Evolutionary conservation across 2,888 invertebrate species (phyloP).

Genomic region (Neocrepidodera transversa): DNA sequence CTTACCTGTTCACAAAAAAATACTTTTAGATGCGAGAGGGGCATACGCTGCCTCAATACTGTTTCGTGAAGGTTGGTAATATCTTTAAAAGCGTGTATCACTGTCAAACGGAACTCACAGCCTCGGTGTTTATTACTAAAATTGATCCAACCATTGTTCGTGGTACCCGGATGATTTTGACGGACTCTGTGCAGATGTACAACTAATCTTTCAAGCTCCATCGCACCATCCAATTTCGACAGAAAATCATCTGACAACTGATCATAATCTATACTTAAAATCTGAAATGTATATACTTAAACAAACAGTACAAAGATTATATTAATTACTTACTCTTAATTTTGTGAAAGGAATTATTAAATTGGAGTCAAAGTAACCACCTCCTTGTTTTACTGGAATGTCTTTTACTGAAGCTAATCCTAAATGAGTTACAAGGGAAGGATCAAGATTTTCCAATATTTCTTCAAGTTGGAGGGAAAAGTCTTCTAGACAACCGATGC

Average conservation of each 20-base stretch:
- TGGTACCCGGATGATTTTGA: conserved; percentile 68
- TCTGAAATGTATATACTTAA: conserved; percentile 47
- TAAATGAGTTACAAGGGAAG: conserved; percentile 67
- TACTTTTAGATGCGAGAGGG: conserved; percentile 74
- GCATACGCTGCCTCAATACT: conserved; percentile 74
- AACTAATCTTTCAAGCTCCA: conserved; percentile 66
- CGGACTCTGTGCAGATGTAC: conserved; percentile 75
- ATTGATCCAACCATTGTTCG: conserved; percentile 69
- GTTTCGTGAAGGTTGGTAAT: conserved; percentile 67
- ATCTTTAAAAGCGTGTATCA: conserved; percentile 75
- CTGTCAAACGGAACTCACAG: conserved; percentile 67
- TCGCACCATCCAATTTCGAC: conserved; percentile 50
- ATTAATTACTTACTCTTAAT: conserved; percentile 60
- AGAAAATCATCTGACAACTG: conserved; percentile 63
- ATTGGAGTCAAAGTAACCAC: conserved; percentile 64
- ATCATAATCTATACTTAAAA: conserved; percentile 67
- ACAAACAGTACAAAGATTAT: neutral
- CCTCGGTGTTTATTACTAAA: conserved; percentile 65
- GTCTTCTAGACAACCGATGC: conserved; percentile 58
- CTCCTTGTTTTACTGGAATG: conserved; percentile 71
- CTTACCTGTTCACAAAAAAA: conserved; percentile 74
- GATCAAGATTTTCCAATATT: conserved; percentile 55
- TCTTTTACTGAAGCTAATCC: conserved; percentile 77
- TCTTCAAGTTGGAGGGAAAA: conserved; percentile 53
- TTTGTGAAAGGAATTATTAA: conserved; percentile 67